Evolutionary conservation across 2,797 vertebrate species (phyloP).

Genomic region (Alouatta caraya): DNA sequence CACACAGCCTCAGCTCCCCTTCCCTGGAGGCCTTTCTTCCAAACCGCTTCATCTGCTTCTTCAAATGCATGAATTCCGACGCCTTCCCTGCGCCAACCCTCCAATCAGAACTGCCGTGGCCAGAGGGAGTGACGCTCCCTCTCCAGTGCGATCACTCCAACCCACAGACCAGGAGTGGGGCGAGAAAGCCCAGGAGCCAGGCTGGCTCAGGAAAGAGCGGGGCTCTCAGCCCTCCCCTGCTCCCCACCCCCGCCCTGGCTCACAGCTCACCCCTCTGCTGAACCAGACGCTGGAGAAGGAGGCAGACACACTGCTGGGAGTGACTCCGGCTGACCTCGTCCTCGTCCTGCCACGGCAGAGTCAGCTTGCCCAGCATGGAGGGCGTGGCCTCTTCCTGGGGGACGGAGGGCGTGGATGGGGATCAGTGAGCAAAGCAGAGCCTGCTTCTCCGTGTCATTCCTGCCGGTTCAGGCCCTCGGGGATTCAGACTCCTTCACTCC

Average conservation of each 20-base stretch:
- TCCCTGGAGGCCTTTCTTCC: neutral
- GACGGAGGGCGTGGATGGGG: accelerated
- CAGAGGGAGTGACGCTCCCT: accelerated
- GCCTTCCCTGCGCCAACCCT: accelerated
- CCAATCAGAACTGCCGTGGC: neutral
- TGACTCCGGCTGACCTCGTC: neutral
- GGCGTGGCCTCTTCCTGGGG: conserved; percentile 50
- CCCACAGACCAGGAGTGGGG: neutral
- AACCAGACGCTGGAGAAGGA: conserved; percentile 50
- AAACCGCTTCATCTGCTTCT: neutral
- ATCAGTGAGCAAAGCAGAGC: too few species aligned
- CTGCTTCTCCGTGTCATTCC: accelerated
- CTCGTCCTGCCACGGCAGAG: conserved; percentile 48
- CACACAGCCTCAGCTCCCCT: neutral
- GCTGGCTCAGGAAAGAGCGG: accelerated
- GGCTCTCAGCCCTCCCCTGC: accelerated
- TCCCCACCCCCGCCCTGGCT: neutral
- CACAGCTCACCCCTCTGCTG: conserved; percentile 53
- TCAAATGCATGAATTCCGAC: accelerated
- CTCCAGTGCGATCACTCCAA: accelerated
- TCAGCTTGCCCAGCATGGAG: conserved; percentile 53
- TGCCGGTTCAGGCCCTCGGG: neutral
- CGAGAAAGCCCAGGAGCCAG: neutral
- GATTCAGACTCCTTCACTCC: accelerated
- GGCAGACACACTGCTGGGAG: neutral